Percentiles rank a stretch among this genome's conserved stretches.
phyloP scores from a whole-genome alignment of 2,797 vertebrate species.

The Chiroxiphia lanceolata region DNA sequence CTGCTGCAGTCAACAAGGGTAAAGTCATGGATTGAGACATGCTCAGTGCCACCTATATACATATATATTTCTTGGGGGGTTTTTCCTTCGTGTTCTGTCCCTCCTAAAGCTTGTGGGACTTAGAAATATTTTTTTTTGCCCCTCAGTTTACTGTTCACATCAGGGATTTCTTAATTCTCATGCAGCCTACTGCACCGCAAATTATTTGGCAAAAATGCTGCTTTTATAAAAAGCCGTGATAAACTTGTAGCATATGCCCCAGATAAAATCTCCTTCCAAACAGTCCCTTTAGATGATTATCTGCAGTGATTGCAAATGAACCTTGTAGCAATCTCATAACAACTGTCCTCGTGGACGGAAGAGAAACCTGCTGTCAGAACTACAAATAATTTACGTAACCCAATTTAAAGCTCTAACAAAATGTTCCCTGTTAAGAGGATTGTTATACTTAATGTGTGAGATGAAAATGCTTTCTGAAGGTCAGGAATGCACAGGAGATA shows the following conservation, averaged over 20 bases:
- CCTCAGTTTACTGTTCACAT: neutral
- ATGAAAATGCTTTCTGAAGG: slow-evolving; percentile 61
- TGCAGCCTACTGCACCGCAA: neutral
- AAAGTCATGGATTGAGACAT: neutral
- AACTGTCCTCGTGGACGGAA: slow-evolving; percentile 34
- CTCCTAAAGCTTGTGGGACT: neutral
- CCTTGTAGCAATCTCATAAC: slow-evolving; percentile 13
- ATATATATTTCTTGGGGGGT: rapidly evolving
- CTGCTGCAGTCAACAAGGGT: neutral
- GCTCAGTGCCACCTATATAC: neutral
- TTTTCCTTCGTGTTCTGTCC: neutral
- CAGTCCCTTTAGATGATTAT: slow-evolving; percentile 25
- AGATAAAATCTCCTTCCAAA: slow-evolving; percentile 14
- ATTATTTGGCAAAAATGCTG: neutral
- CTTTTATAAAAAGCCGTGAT: neutral
- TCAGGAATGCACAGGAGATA: slow-evolving; percentile 50
- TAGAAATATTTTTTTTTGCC: neutral
- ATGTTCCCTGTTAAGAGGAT: slow-evolving; percentile 74
- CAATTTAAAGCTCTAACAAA: slow-evolving; percentile 73
- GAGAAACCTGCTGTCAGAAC: slow-evolving; percentile 58
- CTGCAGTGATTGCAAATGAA: slow-evolving; percentile 28
- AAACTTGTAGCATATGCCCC: neutral
- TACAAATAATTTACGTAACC: slow-evolving; percentile 70
- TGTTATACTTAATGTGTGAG: slow-evolving; percentile 64
- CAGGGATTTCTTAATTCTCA: neutral